phyloP scores from a whole-genome alignment of 2,797 vertebrate genomes.

The Psittacula echo region DNA sequence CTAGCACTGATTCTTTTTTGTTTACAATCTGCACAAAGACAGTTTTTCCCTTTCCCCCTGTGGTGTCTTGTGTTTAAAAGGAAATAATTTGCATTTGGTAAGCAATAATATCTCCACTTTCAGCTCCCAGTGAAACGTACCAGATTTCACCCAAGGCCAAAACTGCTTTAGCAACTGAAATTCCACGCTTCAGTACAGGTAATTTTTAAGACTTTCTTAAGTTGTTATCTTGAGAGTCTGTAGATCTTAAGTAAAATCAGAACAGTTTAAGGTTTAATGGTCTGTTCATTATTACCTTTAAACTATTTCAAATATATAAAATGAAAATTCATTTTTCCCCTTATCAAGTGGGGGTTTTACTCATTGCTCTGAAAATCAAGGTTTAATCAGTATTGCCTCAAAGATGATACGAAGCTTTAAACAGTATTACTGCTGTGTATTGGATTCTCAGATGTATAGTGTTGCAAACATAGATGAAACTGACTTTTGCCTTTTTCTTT shows the following conservation, averaged over 20 bases:
- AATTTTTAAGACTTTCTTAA: slow-evolving; percentile 15
- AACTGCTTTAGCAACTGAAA: slow-evolving; percentile 59
- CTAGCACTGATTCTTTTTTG: not conserved
- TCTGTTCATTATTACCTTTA: not conserved
- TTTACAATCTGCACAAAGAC: not conserved
- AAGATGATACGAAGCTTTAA: not conserved
- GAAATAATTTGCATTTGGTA: not conserved
- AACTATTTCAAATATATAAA: not conserved
- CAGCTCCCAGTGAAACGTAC: slow-evolving; percentile 64
- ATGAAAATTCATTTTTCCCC: not conserved
- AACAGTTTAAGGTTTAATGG: not conserved
- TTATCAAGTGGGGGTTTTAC: not conserved
- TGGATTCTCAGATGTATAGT: not conserved
- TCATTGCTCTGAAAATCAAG: not conserved
- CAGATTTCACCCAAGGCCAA: slow-evolving; percentile 43
- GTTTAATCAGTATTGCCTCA: not conserved
- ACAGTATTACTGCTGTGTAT: not conserved
- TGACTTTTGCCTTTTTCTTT: not conserved
- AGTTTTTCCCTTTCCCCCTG: not conserved
- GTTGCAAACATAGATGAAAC: not conserved
- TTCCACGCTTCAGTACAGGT: slow-evolving; percentile 58
- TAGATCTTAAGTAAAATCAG: not conserved
- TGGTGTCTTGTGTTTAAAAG: not conserved
- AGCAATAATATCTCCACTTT: slow-evolving; percentile 50
- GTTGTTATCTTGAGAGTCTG: not conserved